These are phyloP conservation scores for Montipora foliosa DNA, from an alignment of 64 coral and sea anemone species.

Conservation along the genomic window DNA sequence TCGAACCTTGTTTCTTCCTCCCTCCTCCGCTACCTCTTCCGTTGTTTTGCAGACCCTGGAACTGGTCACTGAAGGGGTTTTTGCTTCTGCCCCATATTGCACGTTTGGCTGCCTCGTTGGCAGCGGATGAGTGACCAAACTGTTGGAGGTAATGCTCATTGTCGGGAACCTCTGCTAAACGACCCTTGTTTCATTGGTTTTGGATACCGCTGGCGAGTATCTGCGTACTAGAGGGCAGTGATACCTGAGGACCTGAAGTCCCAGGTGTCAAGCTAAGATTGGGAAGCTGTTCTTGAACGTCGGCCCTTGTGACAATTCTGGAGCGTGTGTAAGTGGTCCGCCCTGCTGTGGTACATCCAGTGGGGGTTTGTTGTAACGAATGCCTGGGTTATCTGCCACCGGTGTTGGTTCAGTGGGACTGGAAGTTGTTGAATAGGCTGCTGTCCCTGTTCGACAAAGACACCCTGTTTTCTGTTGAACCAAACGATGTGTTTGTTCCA, in stretches of 20 bases:
- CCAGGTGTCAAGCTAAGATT: conserved; percentile 8
- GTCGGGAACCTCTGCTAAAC: conserved; percentile 79
- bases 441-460: conserved; percentile 31
- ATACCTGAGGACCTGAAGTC: conserved; percentile 6
- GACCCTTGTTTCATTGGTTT: conserved; percentile 38
- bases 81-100: conserved; percentile 90
- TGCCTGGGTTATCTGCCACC: neutral
- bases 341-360: neutral
- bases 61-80: conserved; percentile 95
- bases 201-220: conserved; percentile 52
- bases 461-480: conserved; percentile 85
- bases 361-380: neutral
- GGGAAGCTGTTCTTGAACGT: conserved; percentile 13
- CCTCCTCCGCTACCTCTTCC: conserved; percentile 40
- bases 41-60: conserved; percentile 78
- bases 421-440: conserved; percentile 44
- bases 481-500: conserved; percentile 87
- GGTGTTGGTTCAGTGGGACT: neutral
- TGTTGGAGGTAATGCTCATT: conserved; percentile 80
- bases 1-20: conserved; percentile 49
- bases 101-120: conserved; percentile 78
- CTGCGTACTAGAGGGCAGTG: neutral
- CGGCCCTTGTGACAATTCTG: conserved; percentile 19
- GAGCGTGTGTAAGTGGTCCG: conserved; percentile 12
- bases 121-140: conserved; percentile 57